Conservation (phyloP, 2,113 vertebrate species). For the Sula dactylatra region DNA sequence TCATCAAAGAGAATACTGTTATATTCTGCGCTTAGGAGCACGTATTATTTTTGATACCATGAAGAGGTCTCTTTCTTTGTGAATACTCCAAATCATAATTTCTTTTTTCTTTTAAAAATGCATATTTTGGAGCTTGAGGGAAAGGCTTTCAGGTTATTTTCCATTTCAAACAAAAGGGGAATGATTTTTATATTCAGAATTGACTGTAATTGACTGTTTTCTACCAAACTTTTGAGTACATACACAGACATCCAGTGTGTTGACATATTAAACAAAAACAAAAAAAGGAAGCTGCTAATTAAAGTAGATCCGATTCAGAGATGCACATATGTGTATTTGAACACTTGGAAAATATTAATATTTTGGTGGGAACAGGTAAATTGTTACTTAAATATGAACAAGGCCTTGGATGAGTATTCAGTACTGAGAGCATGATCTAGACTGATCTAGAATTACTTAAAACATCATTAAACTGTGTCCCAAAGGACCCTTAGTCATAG, state of each 20-base stretch:
- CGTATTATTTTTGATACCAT: not conserved
- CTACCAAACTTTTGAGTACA: not conserved
- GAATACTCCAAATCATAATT: not conserved
- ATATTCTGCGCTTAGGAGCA: not conserved
- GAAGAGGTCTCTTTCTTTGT: not conserved
- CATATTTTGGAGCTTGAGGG: not conserved
- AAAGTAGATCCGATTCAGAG: not conserved
- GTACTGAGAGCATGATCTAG: not conserved
- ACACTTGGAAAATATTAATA: not conserved
- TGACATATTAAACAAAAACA: not conserved
- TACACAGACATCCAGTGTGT: not conserved
- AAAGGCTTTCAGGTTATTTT: not conserved
- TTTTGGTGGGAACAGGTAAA: not conserved
- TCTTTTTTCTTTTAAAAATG: not conserved
- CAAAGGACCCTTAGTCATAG: not conserved
- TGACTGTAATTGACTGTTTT: not conserved
- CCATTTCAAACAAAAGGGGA: constrained; percentile 6
- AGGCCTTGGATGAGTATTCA: not conserved
- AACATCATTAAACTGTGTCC: not conserved
- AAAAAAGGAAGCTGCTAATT: not conserved
- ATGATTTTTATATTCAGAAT: not conserved
- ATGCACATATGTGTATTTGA: not conserved
- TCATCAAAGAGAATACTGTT: not conserved
- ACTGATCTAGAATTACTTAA: not conserved
- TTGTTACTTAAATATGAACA: not conserved